These are phyloP conservation scores for Lytechinus pictus DNA, from an alignment of 35 echinoderm and acorn worm genomes.

Conservation along the genomic window DNA sequence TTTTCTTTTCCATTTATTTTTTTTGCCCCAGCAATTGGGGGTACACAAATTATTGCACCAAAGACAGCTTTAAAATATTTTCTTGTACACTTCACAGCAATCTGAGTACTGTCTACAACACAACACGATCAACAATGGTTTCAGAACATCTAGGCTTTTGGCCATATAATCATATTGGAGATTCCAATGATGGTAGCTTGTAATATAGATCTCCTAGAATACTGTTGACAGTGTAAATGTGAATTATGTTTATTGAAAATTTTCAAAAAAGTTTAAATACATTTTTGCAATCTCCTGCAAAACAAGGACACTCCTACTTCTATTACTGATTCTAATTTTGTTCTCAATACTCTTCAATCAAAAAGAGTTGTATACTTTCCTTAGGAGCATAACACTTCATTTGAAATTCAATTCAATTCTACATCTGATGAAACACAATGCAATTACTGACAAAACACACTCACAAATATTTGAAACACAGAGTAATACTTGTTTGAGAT, in stretches of 20 bases:
- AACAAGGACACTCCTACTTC: background rate
- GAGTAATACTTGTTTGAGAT: background rate
- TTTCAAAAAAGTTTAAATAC: background rate
- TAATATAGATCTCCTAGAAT: background rate
- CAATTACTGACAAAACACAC: background rate
- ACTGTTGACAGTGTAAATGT: background rate
- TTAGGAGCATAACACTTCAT: background rate
- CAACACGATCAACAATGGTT: background rate
- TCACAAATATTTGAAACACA: background rate
- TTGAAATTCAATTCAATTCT: background rate
- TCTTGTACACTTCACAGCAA: background rate
- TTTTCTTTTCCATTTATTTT: background rate
- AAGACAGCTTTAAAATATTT: background rate
- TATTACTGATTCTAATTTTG: background rate
- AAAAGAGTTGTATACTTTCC: background rate
- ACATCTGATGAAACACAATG: background rate
- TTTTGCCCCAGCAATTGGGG: background rate
- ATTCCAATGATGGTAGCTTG: background rate
- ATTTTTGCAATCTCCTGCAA: background rate
- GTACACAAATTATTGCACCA: background rate
- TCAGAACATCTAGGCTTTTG: background rate
- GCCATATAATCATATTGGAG: background rate
- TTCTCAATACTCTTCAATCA: background rate
- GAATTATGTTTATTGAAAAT: background rate
- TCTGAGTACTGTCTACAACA: background rate